Percentiles rank a stretch among this genome's conserved stretches.
phyloP scores from a whole-genome alignment of 2,888 invertebrate genomes.

The Cephus pulcher region DNA sequence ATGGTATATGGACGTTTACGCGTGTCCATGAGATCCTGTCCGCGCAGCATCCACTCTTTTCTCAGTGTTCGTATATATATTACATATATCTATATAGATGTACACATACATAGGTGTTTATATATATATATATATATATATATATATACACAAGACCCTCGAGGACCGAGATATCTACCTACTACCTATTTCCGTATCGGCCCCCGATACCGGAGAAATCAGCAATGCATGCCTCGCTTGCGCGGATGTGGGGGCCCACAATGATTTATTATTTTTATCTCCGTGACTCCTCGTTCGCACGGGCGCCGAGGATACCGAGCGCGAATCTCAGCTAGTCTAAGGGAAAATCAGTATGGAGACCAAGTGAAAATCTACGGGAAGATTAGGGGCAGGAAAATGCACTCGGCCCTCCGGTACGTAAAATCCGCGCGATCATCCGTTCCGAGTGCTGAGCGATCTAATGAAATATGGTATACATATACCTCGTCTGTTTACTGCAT shows the following conservation, averaged over 20 bases:
- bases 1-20: background rate
- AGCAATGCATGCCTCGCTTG: constrained; percentile 42
- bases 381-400: background rate
- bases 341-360: background rate
- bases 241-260: constrained; percentile 26
- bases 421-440: background rate
- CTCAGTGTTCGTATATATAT: background rate
- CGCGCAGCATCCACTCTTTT: background rate
- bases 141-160: background rate
- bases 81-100: background rate
- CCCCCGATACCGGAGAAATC: constrained; percentile 53
- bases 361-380: background rate
- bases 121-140: background rate
- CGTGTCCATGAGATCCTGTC: background rate
- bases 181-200: constrained; percentile 61
- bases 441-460: background rate
- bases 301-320: constrained; percentile 32
- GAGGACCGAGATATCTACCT: constrained; percentile 20
- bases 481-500: background rate
- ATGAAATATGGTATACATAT: background rate
- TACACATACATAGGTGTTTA: background rate
- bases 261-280: constrained; percentile 65
- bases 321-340: constrained; percentile 1
- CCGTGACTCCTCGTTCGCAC: constrained; percentile 28
- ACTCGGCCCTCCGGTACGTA: background rate